These are phyloP conservation scores for Sebastes oblongus DNA, from an alignment of 2,797 vertebrate genomes.

Conservation along the genomic window DNA sequence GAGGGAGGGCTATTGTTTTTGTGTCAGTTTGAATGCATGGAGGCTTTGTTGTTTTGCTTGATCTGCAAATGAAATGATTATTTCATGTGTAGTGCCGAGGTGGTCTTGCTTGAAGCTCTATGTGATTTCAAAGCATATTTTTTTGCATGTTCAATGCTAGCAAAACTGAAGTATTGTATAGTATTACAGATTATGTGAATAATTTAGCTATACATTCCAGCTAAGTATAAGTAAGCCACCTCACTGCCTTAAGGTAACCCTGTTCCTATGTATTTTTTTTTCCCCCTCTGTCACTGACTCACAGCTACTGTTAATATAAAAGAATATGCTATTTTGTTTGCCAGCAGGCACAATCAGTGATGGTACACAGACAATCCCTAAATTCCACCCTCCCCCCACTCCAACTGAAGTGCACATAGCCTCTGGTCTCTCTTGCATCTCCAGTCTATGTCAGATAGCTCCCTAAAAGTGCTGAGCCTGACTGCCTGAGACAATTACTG, in stretches of 20 bases:
- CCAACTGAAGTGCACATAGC: conserved; percentile 44
- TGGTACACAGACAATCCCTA: conserved; percentile 42
- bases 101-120: background rate
- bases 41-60: background rate
- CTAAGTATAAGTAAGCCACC: conserved; percentile 21
- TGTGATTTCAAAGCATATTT: background rate
- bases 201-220: background rate
- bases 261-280: conserved; percentile 5
- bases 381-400: conserved; percentile 9
- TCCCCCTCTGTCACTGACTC: conserved; percentile 27
- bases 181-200: conserved; percentile 4
- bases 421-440: conserved; percentile 39
- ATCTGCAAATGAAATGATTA: background rate
- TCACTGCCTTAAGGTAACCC: conserved; percentile 36
- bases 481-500: conserved; percentile 53
- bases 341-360: conserved; percentile 49
- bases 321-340: conserved; percentile 52
- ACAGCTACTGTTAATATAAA: conserved; percentile 42
- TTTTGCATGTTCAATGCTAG: background rate
- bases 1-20: background rate
- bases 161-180: background rate
- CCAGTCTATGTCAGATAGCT: conserved; percentile 40
- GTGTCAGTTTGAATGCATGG: background rate
- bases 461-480: conserved; percentile 63
- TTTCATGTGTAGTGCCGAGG: background rate